phyloP scores from a whole-genome alignment of 2,888 invertebrate genomes.

The Caenorhabditis drosophilae region DNA sequence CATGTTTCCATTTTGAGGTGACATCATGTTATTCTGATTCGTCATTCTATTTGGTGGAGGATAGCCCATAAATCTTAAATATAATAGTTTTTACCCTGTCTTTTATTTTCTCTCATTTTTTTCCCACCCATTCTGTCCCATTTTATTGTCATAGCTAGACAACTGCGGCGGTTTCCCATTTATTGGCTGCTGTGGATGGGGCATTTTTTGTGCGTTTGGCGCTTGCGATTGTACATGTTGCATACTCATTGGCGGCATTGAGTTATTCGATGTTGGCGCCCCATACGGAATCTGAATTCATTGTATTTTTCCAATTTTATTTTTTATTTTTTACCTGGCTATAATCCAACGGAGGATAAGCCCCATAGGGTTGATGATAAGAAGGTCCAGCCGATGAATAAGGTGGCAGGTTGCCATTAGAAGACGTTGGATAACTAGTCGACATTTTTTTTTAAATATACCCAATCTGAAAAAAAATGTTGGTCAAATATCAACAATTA shows the following conservation, averaged over 20 bases:
- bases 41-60: too few relatives aligned
- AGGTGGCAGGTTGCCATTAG: slow-evolving; percentile 27
- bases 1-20: neutral
- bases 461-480: too few relatives aligned
- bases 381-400: slow-evolving; percentile 6
- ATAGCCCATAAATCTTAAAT: neutral
- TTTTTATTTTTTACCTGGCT: neutral
- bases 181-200: neutral
- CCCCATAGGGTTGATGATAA: slow-evolving; percentile 4
- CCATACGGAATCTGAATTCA: neutral
- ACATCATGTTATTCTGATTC: neutral
- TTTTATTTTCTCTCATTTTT: too few relatives aligned
- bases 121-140: neutral
- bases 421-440: slow-evolving; percentile 32
- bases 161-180: too few relatives aligned
- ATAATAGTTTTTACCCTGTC: too few relatives aligned
- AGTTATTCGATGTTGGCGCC: neutral
- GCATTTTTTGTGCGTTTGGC: too few relatives aligned
- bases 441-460: slow-evolving; percentile 23
- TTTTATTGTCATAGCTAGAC: too few relatives aligned
- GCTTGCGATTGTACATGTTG: slow-evolving; percentile 3
- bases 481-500: too few relatives aligned
- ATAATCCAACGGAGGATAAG: slow-evolving; percentile 1
- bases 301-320: neutral
- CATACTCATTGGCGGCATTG: neutral